Percentiles rank a stretch among this genome's conserved stretches.
Evolutionary conservation across 2,797 vertebrate genomes (phyloP).

Genomic region (Crocidura indochinensis): DNA sequence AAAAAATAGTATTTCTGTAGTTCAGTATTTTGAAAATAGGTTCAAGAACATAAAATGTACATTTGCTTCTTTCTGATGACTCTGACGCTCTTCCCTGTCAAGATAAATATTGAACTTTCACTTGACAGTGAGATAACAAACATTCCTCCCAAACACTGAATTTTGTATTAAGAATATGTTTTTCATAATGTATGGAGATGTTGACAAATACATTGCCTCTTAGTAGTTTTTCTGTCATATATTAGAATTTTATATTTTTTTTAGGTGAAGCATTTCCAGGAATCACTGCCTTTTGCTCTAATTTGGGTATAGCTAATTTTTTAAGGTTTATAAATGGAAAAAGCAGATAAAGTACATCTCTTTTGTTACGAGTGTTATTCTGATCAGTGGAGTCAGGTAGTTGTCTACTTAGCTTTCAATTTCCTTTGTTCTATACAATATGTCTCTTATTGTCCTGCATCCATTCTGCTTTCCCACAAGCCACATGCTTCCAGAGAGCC

Average conservation of each 20-base stretch:
- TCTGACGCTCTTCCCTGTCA: background rate
- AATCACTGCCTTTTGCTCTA: background rate
- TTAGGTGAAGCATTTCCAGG: background rate
- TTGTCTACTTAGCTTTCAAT: fast-evolving
- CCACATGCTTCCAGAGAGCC: background rate
- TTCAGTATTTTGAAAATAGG: slow-evolving; percentile 76
- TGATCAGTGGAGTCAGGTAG: background rate
- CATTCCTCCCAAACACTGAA: background rate
- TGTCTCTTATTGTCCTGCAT: background rate
- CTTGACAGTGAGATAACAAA: slow-evolving; percentile 31
- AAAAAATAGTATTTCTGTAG: slow-evolving; percentile 29
- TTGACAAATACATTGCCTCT: slow-evolving; percentile 45
- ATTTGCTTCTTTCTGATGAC: slow-evolving; percentile 54
- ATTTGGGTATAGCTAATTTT: background rate
- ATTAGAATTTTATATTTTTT: slow-evolving; percentile 37
- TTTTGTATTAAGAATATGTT: slow-evolving; percentile 27
- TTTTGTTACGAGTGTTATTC: background rate
- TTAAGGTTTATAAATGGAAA: slow-evolving; percentile 1
- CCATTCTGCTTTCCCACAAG: background rate
- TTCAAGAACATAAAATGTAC: slow-evolving; percentile 53
- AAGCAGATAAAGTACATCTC: background rate
- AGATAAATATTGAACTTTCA: background rate
- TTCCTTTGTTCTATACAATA: fast-evolving
- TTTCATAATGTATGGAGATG: slow-evolving; percentile 1
- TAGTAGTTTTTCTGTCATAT: slow-evolving; percentile 49